phyloP scores from a whole-genome alignment of 1,140 invertebrate genomes.

The Adoxophyes honmai region DNA sequence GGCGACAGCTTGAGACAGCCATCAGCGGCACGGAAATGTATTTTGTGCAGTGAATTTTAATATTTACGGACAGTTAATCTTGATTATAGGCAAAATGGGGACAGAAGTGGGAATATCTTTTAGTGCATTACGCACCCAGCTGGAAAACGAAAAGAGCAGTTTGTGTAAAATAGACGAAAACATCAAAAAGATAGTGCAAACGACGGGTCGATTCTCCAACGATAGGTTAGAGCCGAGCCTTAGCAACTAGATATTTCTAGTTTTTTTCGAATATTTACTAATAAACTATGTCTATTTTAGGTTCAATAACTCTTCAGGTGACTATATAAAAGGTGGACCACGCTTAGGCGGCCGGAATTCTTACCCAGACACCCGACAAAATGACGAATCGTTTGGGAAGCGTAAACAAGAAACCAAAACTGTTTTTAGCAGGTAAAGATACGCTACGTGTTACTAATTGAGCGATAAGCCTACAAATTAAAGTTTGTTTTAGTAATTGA shows the following conservation, averaged over 20 bases:
- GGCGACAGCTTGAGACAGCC: slow-evolving; percentile 6
- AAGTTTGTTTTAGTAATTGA: neutral
- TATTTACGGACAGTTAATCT: slow-evolving; percentile 23
- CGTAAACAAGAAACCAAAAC: slow-evolving; percentile 74
- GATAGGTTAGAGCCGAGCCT: slow-evolving; percentile 63
- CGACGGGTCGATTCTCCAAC: slow-evolving; percentile 61
- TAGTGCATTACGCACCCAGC: slow-evolving; percentile 63
- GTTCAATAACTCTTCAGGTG: slow-evolving; percentile 56
- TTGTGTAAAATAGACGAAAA: slow-evolving; percentile 74
- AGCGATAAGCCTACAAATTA: too few relatives aligned
- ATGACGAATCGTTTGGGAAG: slow-evolving; percentile 58
- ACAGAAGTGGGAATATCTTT: slow-evolving; percentile 71
- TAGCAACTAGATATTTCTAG: slow-evolving; percentile 17
- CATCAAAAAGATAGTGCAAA: slow-evolving; percentile 74
- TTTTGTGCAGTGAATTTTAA: neutral
- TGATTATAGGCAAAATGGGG: slow-evolving; percentile 52
- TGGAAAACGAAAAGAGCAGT: slow-evolving; percentile 69
- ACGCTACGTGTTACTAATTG: slow-evolving; percentile 10
- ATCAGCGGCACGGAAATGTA: slow-evolving; percentile 11
- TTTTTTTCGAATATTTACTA: slow-evolving; percentile 18
- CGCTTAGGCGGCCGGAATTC: slow-evolving; percentile 47
- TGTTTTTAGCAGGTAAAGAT: slow-evolving; percentile 72
- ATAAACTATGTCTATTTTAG: slow-evolving; percentile 27
- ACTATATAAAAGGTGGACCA: slow-evolving; percentile 52
- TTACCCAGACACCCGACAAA: slow-evolving; percentile 51